A percentile compares a stretch with the other conserved stretches of the same genome.
Evolutionary conservation across 35 echinoderm and acorn worm genomes (phyloP).

Genomic region (Heliocidaris tuberculata): DNA sequence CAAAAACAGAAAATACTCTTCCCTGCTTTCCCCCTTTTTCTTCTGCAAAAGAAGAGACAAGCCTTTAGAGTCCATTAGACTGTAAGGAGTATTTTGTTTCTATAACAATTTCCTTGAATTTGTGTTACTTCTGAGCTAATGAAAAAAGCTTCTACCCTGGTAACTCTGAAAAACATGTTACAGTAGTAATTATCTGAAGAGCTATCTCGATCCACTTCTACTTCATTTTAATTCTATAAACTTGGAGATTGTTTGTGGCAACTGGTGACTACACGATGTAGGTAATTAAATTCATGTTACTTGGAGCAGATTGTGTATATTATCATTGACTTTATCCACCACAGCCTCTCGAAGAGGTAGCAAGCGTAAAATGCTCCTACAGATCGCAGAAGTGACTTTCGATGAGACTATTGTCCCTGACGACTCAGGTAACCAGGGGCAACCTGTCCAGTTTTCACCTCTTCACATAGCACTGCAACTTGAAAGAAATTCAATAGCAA

Average conservation of each 20-base stretch:
- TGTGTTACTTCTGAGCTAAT: too few relatives aligned
- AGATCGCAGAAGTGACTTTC: constrained; percentile 28
- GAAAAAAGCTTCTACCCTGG: too few relatives aligned
- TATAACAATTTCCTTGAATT: neutral
- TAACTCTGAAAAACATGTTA: too few relatives aligned
- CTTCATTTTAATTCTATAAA: too few relatives aligned
- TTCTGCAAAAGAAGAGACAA: neutral
- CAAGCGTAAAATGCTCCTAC: constrained; percentile 37
- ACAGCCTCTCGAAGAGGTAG: constrained; percentile 42
- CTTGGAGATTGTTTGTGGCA: too few relatives aligned
- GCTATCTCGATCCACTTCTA: too few relatives aligned
- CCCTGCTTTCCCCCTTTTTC: neutral
- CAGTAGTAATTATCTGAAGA: too few relatives aligned
- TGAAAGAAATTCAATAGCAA: neutral
- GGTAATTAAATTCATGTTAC: too few relatives aligned
- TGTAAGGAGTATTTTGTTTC: neutral
- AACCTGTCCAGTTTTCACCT: neutral
- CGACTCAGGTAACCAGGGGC: constrained; percentile 29
- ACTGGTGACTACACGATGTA: too few relatives aligned
- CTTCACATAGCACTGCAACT: constrained; percentile 29
- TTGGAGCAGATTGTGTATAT: neutral
- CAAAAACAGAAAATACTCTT: neutral
- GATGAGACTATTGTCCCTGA: constrained; percentile 15
- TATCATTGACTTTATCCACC: neutral
- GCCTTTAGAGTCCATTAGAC: neutral